Conservation (phyloP, 2,113 vertebrate genomes). For the Anolis sagrei region DNA sequence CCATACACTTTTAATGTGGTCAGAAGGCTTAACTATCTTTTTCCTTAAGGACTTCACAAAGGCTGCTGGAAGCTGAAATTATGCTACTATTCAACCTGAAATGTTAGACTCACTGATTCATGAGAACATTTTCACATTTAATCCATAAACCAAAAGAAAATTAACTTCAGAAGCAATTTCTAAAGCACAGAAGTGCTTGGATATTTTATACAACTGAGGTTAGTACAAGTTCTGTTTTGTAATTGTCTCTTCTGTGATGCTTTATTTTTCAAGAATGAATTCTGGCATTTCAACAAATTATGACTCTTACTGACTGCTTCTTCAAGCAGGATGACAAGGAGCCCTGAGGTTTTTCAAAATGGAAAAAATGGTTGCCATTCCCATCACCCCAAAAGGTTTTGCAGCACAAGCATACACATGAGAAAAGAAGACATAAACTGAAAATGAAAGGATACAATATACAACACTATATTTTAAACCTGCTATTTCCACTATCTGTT, state of each 20-base stretch:
- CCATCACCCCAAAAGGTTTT: neutral
- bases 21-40: neutral
- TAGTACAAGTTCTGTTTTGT: neutral
- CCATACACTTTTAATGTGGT: neutral
- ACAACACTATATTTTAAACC: neutral
- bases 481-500: neutral
- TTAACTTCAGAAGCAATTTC: neutral
- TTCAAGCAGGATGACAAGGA: neutral
- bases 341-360: neutral
- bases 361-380: neutral
- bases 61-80: neutral
- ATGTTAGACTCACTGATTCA: neutral
- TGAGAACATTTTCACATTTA: neutral
- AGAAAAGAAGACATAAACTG: neutral
- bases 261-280: conserved; percentile 10
- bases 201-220: neutral
- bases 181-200: neutral
- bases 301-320: neutral
- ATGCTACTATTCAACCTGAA: neutral
- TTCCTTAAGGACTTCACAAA: neutral
- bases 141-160: neutral
- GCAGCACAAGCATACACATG: neutral
- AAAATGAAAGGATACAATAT: neutral
- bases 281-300: neutral
- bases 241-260: neutral